phyloP scores from a whole-genome alignment of 2,888 invertebrate genomes.

The Melanargia galathea region DNA sequence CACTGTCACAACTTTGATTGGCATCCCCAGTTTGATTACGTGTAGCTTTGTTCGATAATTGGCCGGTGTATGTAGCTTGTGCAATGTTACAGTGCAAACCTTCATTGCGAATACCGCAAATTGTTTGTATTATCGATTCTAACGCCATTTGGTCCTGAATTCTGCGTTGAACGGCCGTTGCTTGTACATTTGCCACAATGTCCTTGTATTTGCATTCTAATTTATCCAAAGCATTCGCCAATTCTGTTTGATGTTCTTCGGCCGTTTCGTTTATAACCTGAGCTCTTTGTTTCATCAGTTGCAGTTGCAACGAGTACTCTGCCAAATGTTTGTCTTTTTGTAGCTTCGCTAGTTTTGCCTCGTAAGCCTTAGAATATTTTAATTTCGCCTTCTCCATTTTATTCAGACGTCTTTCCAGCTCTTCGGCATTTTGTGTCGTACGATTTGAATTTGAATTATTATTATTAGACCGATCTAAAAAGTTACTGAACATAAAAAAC shows the following conservation, averaged over 20 bases:
- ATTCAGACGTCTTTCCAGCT: conserved; percentile 64
- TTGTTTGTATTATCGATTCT: conserved; percentile 65
- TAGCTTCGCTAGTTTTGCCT: conserved; percentile 60
- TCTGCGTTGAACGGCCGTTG: conserved; percentile 69
- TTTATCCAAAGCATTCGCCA: conserved; percentile 61
- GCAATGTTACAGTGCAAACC: conserved; percentile 36
- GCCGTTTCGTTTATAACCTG: conserved; percentile 63
- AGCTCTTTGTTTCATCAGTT: conserved; percentile 65
- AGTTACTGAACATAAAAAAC: conserved; percentile 52
- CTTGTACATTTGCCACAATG: conserved; percentile 70
- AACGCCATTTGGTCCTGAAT: conserved; percentile 70
- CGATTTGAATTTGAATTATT: conserved; percentile 43
- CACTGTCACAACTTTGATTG: conserved; percentile 52
- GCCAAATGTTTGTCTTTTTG: conserved; percentile 68
- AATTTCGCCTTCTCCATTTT: conserved; percentile 64
- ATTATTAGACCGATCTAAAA: conserved; percentile 52
- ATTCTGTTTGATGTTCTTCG: conserved; percentile 63
- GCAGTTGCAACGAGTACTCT: conserved; percentile 68
- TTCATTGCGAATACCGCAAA: conserved; percentile 54
- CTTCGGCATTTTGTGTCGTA: conserved; percentile 40
- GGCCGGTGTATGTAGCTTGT: conserved; percentile 43
- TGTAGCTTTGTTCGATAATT: conserved; percentile 49
- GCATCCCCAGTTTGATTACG: conserved; percentile 51
- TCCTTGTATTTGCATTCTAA: conserved; percentile 72
- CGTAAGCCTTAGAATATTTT: conserved; percentile 58